These are phyloP conservation scores for Onychomys leucogaster DNA, from an alignment of 2,797 vertebrate genomes.

Conservation along the genomic window DNA sequence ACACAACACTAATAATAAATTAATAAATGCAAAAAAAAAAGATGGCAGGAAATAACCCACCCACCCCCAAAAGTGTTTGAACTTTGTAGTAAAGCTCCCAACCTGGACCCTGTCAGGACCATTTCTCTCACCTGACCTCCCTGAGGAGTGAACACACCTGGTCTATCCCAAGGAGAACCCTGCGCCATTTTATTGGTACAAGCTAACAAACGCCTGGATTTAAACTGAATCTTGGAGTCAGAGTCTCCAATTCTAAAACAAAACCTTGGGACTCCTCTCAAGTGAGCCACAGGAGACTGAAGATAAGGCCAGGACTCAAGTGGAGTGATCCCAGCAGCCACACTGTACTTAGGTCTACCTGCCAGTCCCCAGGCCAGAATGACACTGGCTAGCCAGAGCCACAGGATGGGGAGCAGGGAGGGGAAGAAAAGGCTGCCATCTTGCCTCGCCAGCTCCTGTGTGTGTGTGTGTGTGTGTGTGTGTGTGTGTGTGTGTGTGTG, in stretches of 20 bases:
- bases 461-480: not conserved
- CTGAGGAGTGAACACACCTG: not conserved
- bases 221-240: slow-evolving; percentile 14
- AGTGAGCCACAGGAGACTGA: slow-evolving; percentile 1
- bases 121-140: not conserved
- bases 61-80: not conserved
- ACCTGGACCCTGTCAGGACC: not conserved
- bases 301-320: not conserved
- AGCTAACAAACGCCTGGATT: not conserved
- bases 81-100: slow-evolving; percentile 55
- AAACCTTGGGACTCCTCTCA: not conserved
- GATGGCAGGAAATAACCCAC: not conserved
- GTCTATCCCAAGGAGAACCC: not conserved
- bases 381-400: not conserved
- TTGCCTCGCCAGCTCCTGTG: not conserved
- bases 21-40: not conserved
- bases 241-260: not conserved
- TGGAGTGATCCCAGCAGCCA: not conserved
- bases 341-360: not conserved
- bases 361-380: not conserved
- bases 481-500: not conserved
- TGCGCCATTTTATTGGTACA: not conserved
- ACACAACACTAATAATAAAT: not conserved
- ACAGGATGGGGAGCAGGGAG: not conserved
- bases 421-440: not conserved